A percentile compares a stretch with the other conserved stretches of the same genome.
These are phyloP conservation scores for Dinoponera quadriceps DNA, from an alignment of 1,140 invertebrate genomes.

Conservation along the genomic window DNA sequence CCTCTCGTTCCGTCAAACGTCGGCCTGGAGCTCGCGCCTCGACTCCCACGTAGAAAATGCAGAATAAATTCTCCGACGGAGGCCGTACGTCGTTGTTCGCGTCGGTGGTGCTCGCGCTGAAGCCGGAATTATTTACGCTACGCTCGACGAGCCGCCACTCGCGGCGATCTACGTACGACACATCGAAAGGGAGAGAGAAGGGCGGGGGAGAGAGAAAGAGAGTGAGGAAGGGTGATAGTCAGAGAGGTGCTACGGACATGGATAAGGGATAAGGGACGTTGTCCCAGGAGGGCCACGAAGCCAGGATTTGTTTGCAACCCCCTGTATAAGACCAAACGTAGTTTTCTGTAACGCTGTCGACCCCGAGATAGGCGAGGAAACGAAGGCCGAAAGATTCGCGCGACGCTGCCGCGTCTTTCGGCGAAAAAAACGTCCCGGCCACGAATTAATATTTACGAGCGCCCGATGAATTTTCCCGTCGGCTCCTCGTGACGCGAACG, in stretches of 20 bases:
- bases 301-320: constrained; percentile 70
- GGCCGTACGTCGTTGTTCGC: constrained; percentile 21
- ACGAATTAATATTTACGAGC: constrained; percentile 70
- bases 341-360: constrained; percentile 64
- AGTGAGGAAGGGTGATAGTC: not conserved
- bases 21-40: constrained; percentile 2
- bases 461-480: constrained; percentile 15
- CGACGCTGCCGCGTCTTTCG: constrained; percentile 14
- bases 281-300: constrained; percentile 65
- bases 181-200: constrained; percentile 28
- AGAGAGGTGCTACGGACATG: not conserved
- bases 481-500: too few species aligned
- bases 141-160: constrained; percentile 38
- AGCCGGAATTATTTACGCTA: constrained; percentile 58
- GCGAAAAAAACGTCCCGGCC: constrained; percentile 57
- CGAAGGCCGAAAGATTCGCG: constrained; percentile 28
- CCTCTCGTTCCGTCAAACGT: constrained; percentile 33
- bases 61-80: constrained; percentile 43
- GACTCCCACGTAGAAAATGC: constrained; percentile 50
- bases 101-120: constrained; percentile 33
- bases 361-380: constrained; percentile 42
- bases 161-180: constrained; percentile 10
- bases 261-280: constrained; percentile 48
- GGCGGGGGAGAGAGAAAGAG: constrained; percentile 32
- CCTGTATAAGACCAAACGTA: constrained; percentile 53